These are phyloP conservation scores for Ditylenchus dipsaci DNA, from an alignment of 1,140 invertebrate genomes.

Conservation along the genomic window DNA sequence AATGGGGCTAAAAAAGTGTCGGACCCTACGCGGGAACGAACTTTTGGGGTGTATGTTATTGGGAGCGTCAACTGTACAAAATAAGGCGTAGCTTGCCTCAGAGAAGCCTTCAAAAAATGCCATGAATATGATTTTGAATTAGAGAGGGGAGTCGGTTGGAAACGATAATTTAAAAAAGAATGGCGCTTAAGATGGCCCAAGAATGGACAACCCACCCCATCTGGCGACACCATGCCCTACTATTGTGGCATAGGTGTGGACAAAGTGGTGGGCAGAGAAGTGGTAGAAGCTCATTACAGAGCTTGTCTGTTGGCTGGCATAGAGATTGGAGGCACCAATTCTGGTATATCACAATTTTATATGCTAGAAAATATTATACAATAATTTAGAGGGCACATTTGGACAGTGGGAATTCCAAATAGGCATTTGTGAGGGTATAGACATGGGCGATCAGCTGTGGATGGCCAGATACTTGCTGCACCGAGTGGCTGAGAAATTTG, in stretches of 20 bases:
- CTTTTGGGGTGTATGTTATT: too few relatives aligned
- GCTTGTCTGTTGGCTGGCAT: slow-evolving; percentile 1
- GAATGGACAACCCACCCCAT: slow-evolving; percentile 78
- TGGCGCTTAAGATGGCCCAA: not conserved
- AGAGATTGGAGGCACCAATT: not conserved
- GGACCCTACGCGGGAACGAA: too few relatives aligned
- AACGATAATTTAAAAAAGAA: not conserved
- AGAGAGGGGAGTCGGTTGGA: too few relatives aligned
- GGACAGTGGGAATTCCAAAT: slow-evolving; percentile 66
- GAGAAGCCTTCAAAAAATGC: too few relatives aligned
- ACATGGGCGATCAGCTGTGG: slow-evolving; percentile 80
- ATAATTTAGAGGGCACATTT: slow-evolving; percentile 75
- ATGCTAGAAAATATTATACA: not conserved
- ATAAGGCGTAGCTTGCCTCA: too few relatives aligned
- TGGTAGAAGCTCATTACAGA: slow-evolving; percentile 79
- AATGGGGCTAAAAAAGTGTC: too few relatives aligned
- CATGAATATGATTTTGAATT: too few relatives aligned
- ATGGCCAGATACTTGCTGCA: slow-evolving; percentile 71
- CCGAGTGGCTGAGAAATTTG: slow-evolving; percentile 82
- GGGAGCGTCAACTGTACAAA: too few relatives aligned
- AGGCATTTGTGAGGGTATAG: slow-evolving; percentile 61
- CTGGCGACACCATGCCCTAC: slow-evolving; percentile 86
- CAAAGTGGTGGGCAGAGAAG: slow-evolving; percentile 84
- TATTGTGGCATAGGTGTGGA: slow-evolving; percentile 89
- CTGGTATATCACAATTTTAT: too few relatives aligned